A percentile compares a stretch with the other conserved stretches of the same genome.
phyloP scores from a whole-genome alignment of 2,797 vertebrate genomes.

The Melanotaenia maccullochi region DNA sequence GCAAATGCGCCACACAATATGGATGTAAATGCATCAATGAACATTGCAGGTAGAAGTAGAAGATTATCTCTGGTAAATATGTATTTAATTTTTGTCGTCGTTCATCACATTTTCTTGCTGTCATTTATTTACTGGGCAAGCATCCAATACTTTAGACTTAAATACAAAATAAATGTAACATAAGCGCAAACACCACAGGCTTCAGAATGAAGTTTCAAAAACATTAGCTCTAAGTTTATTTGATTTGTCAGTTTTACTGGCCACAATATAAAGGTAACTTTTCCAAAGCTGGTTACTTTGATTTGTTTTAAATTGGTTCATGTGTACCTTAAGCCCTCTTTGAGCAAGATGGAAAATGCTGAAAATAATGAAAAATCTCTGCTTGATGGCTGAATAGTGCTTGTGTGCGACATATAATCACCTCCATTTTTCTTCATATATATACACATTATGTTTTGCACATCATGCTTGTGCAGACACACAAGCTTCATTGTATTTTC shows the following conservation, averaged over 20 bases:
- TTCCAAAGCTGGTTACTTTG: slow-evolving; percentile 36
- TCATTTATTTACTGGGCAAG: slow-evolving; percentile 55
- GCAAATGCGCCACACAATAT: slow-evolving; percentile 29
- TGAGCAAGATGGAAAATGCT: slow-evolving; percentile 12
- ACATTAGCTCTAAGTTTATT: slow-evolving; percentile 25
- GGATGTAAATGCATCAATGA: slow-evolving; percentile 15
- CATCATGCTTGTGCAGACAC: background rate
- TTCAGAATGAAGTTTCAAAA: slow-evolving; percentile 24
- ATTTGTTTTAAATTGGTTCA: slow-evolving; percentile 18
- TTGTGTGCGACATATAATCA: slow-evolving; percentile 4
- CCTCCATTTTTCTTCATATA: background rate
- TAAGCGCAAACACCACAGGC: slow-evolving; percentile 28
- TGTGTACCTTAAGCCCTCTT: slow-evolving; percentile 7
- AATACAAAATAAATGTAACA: slow-evolving; percentile 46
- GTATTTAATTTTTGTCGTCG: slow-evolving; percentile 44
- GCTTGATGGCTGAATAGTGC: background rate
- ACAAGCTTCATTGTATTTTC: slow-evolving; percentile 13
- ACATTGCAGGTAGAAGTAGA: slow-evolving; percentile 16
- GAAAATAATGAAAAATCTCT: slow-evolving; percentile 1
- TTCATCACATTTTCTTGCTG: slow-evolving; percentile 52
- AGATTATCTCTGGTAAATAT: slow-evolving; percentile 29
- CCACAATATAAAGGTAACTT: slow-evolving; percentile 7
- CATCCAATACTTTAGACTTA: slow-evolving; percentile 45
- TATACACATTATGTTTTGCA: background rate
- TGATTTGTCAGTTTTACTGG: slow-evolving; percentile 42